Evolutionary conservation across 2,113 vertebrate species (phyloP), one percentile per base, ranked within the genome.

Genomic region (Istiophorus platypterus): DNA sequence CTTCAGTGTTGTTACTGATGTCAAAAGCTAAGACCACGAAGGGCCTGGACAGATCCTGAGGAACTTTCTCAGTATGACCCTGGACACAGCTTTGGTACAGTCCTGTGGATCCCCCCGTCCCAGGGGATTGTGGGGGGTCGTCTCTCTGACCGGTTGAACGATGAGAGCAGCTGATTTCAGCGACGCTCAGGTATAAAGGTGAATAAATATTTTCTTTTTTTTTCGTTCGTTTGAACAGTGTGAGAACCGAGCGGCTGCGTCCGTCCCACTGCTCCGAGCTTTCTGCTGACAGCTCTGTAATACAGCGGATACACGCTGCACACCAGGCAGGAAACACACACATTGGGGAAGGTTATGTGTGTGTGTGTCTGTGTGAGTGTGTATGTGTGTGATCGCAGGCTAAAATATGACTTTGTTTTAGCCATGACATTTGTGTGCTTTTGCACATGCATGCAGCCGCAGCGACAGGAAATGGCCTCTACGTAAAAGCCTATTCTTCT

Each of bases 401-500:
- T 86, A 62, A 86, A 83, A 80, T 86, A 67, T 76, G 66, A 73
- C 85, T 85, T 71, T 69, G 74, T 81, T 87, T 85, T 69, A 89
- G 75, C 41, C 4, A 0, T 75, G 76, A 79, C 65, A 67, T 76
- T 75, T 78, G 72, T 88, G 72, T 90, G 81, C 87, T 82, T 88
- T 72, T 77, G 51, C 81, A 84, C 61, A 41, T 82, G 85, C 24
- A 47, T 54, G 74, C 66, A 61, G 67, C 76, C 71, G 71, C 80
- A 72, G 74, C 15, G 61, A 76, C 86, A 90, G 95, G 94, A 95
- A 95, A 84, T 45, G 76, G 86, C 86, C 86, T 85, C 84, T 85
- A 78, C 88, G 85, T 90, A 92, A 82, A 85, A 82, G 82, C 84
- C 93, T 91, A 95, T 95, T 95, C 94, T 95, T 94, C 92, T 94